Conservation (phyloP, 2,888 invertebrate species). For the Lochmaea crataegi region DNA sequence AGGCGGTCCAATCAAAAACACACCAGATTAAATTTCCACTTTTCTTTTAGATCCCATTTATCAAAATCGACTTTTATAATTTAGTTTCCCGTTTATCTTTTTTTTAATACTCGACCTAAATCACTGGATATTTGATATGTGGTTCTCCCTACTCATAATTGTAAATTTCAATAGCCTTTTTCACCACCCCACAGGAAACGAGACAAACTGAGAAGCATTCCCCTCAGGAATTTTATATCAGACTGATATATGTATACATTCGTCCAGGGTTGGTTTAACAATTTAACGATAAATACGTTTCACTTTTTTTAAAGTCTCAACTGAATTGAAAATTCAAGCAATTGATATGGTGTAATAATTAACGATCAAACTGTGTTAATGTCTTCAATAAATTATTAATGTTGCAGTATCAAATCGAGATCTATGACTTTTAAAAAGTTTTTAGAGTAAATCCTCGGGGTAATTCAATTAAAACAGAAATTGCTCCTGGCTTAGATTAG, state of each 20-base stretch:
- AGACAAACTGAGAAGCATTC: conserved; percentile 28
- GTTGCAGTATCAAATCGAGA: no score
- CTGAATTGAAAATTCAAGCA: no score
- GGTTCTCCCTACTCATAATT: conserved; percentile 24
- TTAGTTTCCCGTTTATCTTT: conserved; percentile 22
- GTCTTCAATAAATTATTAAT: no score
- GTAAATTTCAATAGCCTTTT: conserved; percentile 26
- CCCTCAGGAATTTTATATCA: conserved; percentile 35
- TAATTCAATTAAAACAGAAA: no score
- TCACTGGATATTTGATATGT: conserved; percentile 27
- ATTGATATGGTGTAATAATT: no score
- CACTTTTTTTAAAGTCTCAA: no score
- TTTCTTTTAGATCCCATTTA: conserved; percentile 12
- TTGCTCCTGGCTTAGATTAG: no score
- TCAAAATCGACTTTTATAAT: conserved; percentile 28
- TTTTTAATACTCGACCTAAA: conserved; percentile 28
- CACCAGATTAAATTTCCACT: conserved; percentile 20
- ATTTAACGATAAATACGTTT: not conserved
- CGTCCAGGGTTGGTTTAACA: not conserved
- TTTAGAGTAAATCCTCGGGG: no score
- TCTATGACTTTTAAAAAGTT: no score
- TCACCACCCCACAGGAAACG: conserved; percentile 36
- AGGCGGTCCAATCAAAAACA: conserved; percentile 18
- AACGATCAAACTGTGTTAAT: no score
- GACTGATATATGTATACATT: conserved; percentile 20